Percentiles rank a stretch among this genome's conserved stretches.
These are phyloP conservation scores for Synergus umbraculus DNA, from an alignment of 2,888 invertebrate species.

Conservation along the genomic window DNA sequence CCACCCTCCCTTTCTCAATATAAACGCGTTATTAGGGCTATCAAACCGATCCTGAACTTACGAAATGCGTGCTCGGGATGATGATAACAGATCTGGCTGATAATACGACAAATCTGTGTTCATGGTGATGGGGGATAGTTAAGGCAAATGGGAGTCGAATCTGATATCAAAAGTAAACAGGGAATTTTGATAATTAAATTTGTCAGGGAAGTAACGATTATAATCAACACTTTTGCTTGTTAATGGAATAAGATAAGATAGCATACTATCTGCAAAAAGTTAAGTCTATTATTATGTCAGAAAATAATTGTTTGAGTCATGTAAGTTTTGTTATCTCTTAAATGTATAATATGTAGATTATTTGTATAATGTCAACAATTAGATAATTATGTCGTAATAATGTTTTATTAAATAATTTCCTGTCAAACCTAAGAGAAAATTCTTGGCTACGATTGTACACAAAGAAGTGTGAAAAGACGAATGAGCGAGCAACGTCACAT, in stretches of 20 bases:
- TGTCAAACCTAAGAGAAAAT: no score
- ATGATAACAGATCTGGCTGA: conserved; percentile 15
- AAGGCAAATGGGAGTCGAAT: not conserved
- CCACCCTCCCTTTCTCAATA: conserved; percentile 54
- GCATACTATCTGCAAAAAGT: no score
- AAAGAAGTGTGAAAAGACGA: not conserved
- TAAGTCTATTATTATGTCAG: no score
- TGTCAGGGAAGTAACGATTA: conserved; percentile 1
- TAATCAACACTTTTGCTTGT: not conserved
- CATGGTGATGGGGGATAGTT: not conserved
- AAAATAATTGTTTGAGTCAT: no score
- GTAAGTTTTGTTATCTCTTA: no score
- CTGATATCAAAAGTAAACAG: not conserved
- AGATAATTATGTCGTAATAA: not conserved
- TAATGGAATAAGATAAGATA: not conserved
- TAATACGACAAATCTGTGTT: not conserved
- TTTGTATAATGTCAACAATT: not conserved
- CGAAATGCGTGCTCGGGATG: not conserved
- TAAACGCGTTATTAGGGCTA: conserved; percentile 20
- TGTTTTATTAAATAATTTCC: no score
- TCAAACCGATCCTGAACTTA: conserved; percentile 21
- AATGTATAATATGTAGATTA: not conserved
- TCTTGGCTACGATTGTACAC: no score
- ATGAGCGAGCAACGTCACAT: no score
- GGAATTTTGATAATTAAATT: not conserved